These are phyloP conservation scores for Piscicola geometra DNA, from an alignment of 2,888 invertebrate genomes.

Conservation along the genomic window DNA sequence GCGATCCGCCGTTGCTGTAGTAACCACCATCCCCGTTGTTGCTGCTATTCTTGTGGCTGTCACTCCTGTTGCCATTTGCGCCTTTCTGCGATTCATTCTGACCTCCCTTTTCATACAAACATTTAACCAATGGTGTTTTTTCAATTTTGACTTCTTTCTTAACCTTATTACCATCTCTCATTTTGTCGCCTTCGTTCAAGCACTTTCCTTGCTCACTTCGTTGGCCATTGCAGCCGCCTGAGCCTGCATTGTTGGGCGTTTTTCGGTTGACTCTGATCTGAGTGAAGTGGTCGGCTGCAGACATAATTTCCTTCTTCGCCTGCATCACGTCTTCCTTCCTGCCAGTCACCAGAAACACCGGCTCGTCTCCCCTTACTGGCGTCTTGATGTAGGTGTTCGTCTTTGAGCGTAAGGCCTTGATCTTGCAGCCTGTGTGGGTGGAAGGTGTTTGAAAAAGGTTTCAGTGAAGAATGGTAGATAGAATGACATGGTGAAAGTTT, in stretches of 20 bases:
- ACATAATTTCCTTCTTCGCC: conserved; percentile 93
- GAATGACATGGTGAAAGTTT: not conserved
- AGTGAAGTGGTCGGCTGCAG: conserved; percentile 97
- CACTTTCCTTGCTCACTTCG: not conserved
- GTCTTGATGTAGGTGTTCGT: conserved; percentile 99
- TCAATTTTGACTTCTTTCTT: not conserved
- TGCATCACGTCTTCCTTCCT: conserved; percentile 94
- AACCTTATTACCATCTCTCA: not conserved
- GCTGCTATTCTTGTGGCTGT: not conserved
- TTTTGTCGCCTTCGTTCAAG: not conserved
- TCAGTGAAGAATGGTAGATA: not conserved
- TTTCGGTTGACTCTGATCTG: conserved; percentile 67
- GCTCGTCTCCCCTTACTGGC: conserved; percentile 95
- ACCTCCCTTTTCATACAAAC: not conserved
- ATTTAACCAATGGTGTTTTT: not conserved
- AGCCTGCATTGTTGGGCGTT: conserved; percentile 38
- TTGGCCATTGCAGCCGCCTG: too few species aligned
- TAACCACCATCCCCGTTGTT: not conserved
- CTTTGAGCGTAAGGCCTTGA: conserved; percentile 95
- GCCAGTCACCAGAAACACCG: conserved; percentile 97
- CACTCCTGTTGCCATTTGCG: too few species aligned
- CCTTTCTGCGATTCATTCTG: not conserved
- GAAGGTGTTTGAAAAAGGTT: not conserved
- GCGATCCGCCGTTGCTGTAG: not conserved
- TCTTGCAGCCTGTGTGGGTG: conserved; percentile 98